A percentile compares a stretch with the other conserved stretches of the same genome.
Evolutionary conservation across 2,113 vertebrate species (phyloP).

Genomic region (Melanotaenia duboulayi): DNA sequence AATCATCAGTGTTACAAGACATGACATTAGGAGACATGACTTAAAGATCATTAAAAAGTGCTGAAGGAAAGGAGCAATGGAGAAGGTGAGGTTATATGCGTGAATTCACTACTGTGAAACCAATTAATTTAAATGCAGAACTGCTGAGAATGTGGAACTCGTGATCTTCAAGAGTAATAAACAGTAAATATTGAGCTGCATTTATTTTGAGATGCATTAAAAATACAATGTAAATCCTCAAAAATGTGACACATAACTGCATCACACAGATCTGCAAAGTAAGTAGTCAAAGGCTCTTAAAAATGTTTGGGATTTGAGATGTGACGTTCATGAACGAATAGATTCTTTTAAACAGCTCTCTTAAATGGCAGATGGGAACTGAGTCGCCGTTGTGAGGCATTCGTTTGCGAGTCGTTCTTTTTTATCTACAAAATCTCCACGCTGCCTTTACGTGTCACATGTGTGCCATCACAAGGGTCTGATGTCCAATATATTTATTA

Average conservation of each 20-base stretch:
- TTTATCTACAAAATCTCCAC: no score
- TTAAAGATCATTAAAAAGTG: slow-evolving; percentile 42
- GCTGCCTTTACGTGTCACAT: no score
- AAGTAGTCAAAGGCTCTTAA: slow-evolving; percentile 35
- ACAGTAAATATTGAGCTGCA: slow-evolving; percentile 39
- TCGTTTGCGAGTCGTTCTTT: no score
- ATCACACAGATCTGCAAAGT: slow-evolving; percentile 58
- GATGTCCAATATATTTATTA: no score
- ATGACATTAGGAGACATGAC: slow-evolving; percentile 53
- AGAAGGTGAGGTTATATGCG: slow-evolving; percentile 33
- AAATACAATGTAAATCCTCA: slow-evolving; percentile 34
- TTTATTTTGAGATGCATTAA: slow-evolving; percentile 41
- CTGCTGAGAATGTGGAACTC: slow-evolving; percentile 35
- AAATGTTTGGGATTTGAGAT: slow-evolving; percentile 30
- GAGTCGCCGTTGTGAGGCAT: no score
- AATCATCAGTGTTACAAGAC: slow-evolving; percentile 56
- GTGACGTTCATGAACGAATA: no score
- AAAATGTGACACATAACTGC: slow-evolving; percentile 37
- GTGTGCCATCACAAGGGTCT: no score
- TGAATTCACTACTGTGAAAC: slow-evolving; percentile 34
- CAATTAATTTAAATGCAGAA: slow-evolving; percentile 33
- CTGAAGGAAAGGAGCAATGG: slow-evolving; percentile 22
- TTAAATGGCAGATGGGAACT: no score
- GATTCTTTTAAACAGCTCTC: no score
- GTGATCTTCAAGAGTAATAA: slow-evolving; percentile 29